A percentile compares a stretch with the other conserved stretches of the same genome.
Conservation (phyloP, 2,888 invertebrate genomes). For the Cerastis leucographa region DNA sequence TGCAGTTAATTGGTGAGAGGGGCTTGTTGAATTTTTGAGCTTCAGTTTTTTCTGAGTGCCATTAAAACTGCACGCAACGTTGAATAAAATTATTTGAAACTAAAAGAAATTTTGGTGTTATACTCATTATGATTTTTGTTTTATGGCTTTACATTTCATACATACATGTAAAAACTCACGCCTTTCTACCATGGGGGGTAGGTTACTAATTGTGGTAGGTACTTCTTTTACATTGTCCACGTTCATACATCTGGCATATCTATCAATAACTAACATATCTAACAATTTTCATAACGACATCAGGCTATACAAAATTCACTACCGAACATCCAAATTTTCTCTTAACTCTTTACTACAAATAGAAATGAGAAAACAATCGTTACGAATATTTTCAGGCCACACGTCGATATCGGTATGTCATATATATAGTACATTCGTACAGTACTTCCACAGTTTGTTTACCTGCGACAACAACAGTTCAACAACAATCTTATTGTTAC, state of each 20-base stretch:
- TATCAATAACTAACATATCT: slow-evolving; percentile 4
- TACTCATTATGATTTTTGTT: not conserved
- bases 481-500: not conserved
- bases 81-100: not conserved
- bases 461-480: not conserved
- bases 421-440: slow-evolving; percentile 5
- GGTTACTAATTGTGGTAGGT: too few species aligned
- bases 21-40: slow-evolving; percentile 20
- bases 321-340: slow-evolving; percentile 20
- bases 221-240: too few species aligned
- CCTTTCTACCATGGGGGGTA: too few species aligned
- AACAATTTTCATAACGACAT: slow-evolving; percentile 6
- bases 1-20: slow-evolving; percentile 36
- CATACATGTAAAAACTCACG: too few species aligned
- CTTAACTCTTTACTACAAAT: slow-evolving; percentile 44
- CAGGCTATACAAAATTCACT: slow-evolving; percentile 18
- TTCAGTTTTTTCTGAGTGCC: not conserved
- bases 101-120: not conserved
- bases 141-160: not conserved
- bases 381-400: slow-evolving; percentile 40
- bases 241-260: too few species aligned
- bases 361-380: slow-evolving; percentile 37
- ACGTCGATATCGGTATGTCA: slow-evolving; percentile 26
- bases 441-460: not conserved
- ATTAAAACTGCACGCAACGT: not conserved